A percentile compares a stretch with the other conserved stretches of the same genome.
These are phyloP conservation scores for Kryphioiulus occultus DNA, from an alignment of 2,888 invertebrate genomes.

Conservation along the genomic window DNA sequence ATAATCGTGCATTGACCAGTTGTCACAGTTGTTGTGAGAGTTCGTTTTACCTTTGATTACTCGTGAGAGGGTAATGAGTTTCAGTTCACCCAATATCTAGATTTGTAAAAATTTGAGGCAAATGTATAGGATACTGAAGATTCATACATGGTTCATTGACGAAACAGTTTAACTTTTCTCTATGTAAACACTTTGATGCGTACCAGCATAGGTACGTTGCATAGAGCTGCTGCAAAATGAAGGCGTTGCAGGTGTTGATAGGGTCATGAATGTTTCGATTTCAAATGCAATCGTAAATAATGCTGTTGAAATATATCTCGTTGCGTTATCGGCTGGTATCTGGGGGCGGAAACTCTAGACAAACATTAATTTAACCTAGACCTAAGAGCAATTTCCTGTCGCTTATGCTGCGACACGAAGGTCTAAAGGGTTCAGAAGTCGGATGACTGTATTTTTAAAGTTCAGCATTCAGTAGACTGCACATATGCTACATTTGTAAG, in stretches of 20 bases:
- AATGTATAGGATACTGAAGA: not conserved
- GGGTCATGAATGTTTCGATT: not conserved
- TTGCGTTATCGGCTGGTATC: not conserved
- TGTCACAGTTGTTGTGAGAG: not conserved
- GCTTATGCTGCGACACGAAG: not conserved
- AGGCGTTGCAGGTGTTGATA: not conserved
- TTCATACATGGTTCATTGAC: too few relatives aligned
- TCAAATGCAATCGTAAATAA: not conserved
- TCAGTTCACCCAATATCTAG: not conserved
- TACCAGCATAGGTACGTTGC: not conserved
- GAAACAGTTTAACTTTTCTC: too few relatives aligned
- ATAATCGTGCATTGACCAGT: not conserved
- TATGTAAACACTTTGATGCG: not conserved
- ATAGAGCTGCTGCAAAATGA: not conserved
- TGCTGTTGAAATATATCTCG: not conserved
- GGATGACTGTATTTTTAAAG: not conserved
- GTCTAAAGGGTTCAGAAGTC: not conserved
- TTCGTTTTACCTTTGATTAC: not conserved
- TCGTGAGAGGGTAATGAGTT: not conserved
- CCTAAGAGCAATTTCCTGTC: not conserved
- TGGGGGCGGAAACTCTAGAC: not conserved
- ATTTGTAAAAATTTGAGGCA: not conserved
- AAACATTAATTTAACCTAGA: conserved; percentile 7
- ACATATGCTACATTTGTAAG: not conserved
- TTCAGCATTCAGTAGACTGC: not conserved